A percentile compares a stretch with the other conserved stretches of the same genome.
Evolutionary conservation across 2,888 invertebrate species (phyloP).

Genomic region (Volucella inflata): DNA sequence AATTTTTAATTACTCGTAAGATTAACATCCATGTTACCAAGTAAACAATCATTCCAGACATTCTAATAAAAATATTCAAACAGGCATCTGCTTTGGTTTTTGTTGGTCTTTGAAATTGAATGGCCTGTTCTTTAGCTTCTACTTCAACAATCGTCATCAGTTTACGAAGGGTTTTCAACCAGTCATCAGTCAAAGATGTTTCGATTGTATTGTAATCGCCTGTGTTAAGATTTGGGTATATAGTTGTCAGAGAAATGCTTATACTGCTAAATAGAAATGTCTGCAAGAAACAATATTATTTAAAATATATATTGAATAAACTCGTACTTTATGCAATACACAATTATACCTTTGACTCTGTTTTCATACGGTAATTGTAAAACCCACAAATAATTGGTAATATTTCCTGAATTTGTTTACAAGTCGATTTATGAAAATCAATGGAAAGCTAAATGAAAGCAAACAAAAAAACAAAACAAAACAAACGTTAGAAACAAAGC

Average conservation of each 20-base stretch:
- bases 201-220: slow-evolving; percentile 78
- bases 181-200: slow-evolving; percentile 76
- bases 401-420: slow-evolving; percentile 79
- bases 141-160: slow-evolving; percentile 79
- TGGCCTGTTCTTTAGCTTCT: slow-evolving; percentile 79
- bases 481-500: neutral
- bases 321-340: neutral
- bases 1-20: neutral
- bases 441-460: slow-evolving; percentile 77
- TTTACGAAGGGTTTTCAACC: slow-evolving; percentile 79
- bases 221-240: slow-evolving; percentile 79
- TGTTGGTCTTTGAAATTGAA: slow-evolving; percentile 75
- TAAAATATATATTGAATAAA: neutral
- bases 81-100: slow-evolving; percentile 77
- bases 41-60: slow-evolving; percentile 79
- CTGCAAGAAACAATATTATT: slow-evolving; percentile 59
- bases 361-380: slow-evolving; percentile 79
- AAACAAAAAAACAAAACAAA: too few species aligned
- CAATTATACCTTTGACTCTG: slow-evolving; percentile 77
- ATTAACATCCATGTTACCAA: slow-evolving; percentile 76
- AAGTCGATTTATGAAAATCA: slow-evolving; percentile 80
- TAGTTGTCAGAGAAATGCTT: slow-evolving; percentile 76
- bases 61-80: slow-evolving; percentile 78
- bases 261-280: slow-evolving; percentile 78
- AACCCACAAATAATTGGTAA: slow-evolving; percentile 79